Base-by-base conservation (phyloP, 1,140 invertebrate species). In the Uloborus diversus region DNA sequence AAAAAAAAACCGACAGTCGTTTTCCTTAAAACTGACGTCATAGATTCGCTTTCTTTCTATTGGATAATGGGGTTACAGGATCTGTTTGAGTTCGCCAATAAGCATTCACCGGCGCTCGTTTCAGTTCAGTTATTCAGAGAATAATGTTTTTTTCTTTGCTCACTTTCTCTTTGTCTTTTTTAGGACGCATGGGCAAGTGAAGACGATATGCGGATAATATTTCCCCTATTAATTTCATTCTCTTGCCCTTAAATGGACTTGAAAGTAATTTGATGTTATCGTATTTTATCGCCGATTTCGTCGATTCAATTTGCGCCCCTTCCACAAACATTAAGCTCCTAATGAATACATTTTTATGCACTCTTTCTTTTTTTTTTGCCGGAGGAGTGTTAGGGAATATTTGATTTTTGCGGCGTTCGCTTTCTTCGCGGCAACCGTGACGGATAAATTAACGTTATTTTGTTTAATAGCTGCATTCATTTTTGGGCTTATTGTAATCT, bases 41-140 rank as follows among this genome's bases (percentile, higher is more conserved):
- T 53, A 32, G 28, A 61, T 75, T 64, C n/a, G 17, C 59, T 75
- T 75, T 75, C 71, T 75, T 64, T 75, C 71, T 33, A 75, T 75
- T 75, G 71, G 71, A 75, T 64, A 75, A 75, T 64, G 42, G 57
- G 71, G 71, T 75, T 75, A 75, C 59, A 42, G 27, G 71, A 64
- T 75, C 57, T 64, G 70, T 75, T 62, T 75, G 70, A 75, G 70
- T 64, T 75, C 57, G 57, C 71, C 71, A 75, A 75, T 75, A 75
- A 75, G 59, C 71, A 75, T 75, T 75, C 71, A 75, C 42, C 20
- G 28, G 14, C 35, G 37, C 37, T 62, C 71, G 57, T 64, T 75
- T 75, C 56, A 42, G n/a, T 32, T 65, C 62, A 30, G 49, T 56
- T 70, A 57, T 53, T 56, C 27, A 53, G 17, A 23, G 42, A 7